Percentiles rank a stretch among this genome's conserved stretches.
phyloP scores from a whole-genome alignment of 2,888 invertebrate species.

The Galerucella nymphaeae region DNA sequence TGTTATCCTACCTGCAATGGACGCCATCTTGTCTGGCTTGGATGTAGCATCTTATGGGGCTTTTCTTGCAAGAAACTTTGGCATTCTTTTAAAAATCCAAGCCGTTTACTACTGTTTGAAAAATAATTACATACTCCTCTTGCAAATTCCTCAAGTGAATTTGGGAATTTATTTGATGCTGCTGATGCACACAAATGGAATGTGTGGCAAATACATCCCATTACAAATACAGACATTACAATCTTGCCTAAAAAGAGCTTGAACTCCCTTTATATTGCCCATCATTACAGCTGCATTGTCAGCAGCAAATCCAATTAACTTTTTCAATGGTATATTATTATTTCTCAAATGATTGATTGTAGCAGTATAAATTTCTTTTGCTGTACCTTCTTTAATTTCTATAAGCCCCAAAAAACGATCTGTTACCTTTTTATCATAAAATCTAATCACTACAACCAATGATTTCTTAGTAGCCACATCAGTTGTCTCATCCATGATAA shows the following conservation, averaged over 20 bases:
- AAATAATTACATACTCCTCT: slow-evolving; percentile 25
- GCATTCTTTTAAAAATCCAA: slow-evolving; percentile 18
- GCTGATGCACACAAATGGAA: slow-evolving; percentile 37
- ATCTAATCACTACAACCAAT: slow-evolving; percentile 40
- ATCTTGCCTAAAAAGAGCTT: slow-evolving; percentile 27
- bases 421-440: slow-evolving; percentile 36
- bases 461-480: slow-evolving; percentile 45
- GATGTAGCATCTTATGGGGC: slow-evolving; percentile 29
- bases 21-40: slow-evolving; percentile 35
- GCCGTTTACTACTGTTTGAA: slow-evolving; percentile 28
- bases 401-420: slow-evolving; percentile 31
- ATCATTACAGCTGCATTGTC: slow-evolving; percentile 39
- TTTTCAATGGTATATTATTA: slow-evolving; percentile 23
- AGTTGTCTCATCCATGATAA: slow-evolving; percentile 52
- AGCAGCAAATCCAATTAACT: slow-evolving; percentile 36
- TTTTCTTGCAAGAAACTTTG: slow-evolving; percentile 32
- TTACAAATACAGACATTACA: slow-evolving; percentile 20
- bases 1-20: slow-evolving; percentile 27
- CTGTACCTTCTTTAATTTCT: slow-evolving; percentile 15
- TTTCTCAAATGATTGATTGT: slow-evolving; percentile 13
- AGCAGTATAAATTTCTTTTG: slow-evolving; percentile 26
- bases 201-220: slow-evolving; percentile 38
- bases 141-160: slow-evolving; percentile 33
- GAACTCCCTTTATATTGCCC: slow-evolving; percentile 27
- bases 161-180: slow-evolving; percentile 33